Percentiles rank a stretch among this genome's conserved stretches.
phyloP scores from a whole-genome alignment of 2,797 vertebrate genomes.

The Tiaroga cobitis region DNA sequence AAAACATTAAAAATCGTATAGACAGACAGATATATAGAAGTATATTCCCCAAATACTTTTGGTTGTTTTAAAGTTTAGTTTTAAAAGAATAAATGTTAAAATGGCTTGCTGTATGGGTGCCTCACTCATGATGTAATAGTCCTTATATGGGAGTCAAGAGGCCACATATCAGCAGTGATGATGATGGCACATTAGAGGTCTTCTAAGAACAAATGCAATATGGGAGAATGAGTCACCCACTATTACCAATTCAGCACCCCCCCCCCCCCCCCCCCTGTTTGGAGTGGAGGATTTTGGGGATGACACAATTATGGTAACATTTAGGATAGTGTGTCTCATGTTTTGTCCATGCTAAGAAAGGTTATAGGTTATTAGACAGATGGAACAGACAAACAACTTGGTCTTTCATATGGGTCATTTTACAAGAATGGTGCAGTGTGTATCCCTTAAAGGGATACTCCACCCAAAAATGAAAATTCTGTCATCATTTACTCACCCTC shows the following conservation, averaged over 20 bases:
- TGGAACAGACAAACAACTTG: slow-evolving; percentile 2
- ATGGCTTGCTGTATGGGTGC: slow-evolving; percentile 50
- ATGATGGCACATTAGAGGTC: slow-evolving; percentile 53
- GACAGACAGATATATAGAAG: too few relatives aligned
- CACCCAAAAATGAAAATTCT: too few relatives aligned
- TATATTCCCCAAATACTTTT: too few relatives aligned
- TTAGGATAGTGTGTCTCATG: slow-evolving; percentile 4
- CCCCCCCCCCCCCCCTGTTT: background rate
- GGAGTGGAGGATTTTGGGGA: background rate
- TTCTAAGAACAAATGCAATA: slow-evolving; percentile 38
- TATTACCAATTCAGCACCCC: background rate
- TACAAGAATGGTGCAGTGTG: background rate
- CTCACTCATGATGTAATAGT: slow-evolving; percentile 78
- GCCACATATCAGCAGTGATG: slow-evolving; percentile 43
- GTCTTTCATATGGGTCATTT: background rate
- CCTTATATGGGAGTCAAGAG: slow-evolving; percentile 72
- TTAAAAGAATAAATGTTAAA: background rate
- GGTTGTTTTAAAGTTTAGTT: too few relatives aligned
- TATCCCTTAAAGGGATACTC: background rate
- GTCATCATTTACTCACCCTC: too few relatives aligned
- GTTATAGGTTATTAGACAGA: background rate
- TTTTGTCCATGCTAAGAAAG: background rate
- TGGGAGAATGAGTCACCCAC: slow-evolving; percentile 64
- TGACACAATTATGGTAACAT: background rate
- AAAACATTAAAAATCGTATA: too few relatives aligned